Base-by-base conservation (phyloP, 2,113 vertebrate genomes). In the Dipodomys stephensi region DNA sequence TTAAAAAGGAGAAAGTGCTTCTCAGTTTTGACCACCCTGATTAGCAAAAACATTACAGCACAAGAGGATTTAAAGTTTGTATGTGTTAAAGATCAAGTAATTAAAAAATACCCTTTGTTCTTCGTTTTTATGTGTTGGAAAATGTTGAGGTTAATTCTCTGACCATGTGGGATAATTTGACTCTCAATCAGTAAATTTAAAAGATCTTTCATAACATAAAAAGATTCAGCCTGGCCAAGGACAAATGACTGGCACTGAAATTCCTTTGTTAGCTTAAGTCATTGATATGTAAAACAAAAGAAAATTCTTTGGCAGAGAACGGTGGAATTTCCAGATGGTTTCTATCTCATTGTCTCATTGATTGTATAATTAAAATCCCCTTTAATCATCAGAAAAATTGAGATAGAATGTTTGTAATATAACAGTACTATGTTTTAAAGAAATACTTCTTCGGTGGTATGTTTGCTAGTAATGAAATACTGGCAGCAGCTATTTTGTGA, bases 201-300 rank as follows among this genome's bases (percentile, higher is more conserved):
- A 96, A 97, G 95, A 96, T 96, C 96, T 97, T 97, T 97, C 96
- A 97, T 92, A 97, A 97, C 96, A 95, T 96, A 95, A 97, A 96
- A 97, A 95, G 92, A 95, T 72, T 69, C 32, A 94, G 83, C 60
- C 76, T 68, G 96, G 96, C 96, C 97, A 97, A 97, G 96, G 95
- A 96, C 97, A 97, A 96, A 97, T 95, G 96, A 94, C 96, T 96
- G 96, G 96, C 97, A 96, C 95, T 76, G 83, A 97, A 94, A 97
- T 95, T 96, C 95, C 85, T 97, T 96, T 97, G 96, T 97, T 97
- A 97, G 90, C 95, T 93, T 96, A 96, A 97, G 96, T 97, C 97
- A 97, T 96, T 97, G 96, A 97, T 97, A 97, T 97, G 96, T 96
- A 97, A 97, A 97, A 97, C 96, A 97, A 97, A 97, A 96, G 96